A percentile compares a stretch with the other conserved stretches of the same genome.
Evolutionary conservation across 2,797 vertebrate genomes (phyloP).

Genomic region (Nannoperca australis): DNA sequence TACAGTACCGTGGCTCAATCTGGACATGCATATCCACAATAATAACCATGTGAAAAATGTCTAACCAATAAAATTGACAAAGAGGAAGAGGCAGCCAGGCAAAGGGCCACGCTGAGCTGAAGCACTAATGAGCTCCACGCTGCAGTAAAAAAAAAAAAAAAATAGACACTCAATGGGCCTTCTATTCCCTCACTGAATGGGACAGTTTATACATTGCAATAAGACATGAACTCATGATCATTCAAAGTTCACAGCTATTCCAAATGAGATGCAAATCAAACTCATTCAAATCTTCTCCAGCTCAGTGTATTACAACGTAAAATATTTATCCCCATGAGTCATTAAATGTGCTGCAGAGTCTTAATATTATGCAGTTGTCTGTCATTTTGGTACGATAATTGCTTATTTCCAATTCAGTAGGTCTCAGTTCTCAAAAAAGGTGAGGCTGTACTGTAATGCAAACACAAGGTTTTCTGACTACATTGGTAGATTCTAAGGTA

Average conservation of each 20-base stretch:
- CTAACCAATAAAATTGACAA: conserved; percentile 58
- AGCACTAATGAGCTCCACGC: conserved; percentile 73
- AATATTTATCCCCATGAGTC: not conserved
- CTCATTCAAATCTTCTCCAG: conserved; percentile 2
- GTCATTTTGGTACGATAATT: not conserved
- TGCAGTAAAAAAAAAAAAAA: conserved; percentile 53
- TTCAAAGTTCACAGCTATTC: conserved; percentile 24
- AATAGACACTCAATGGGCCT: conserved; percentile 58
- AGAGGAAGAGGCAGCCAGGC: conserved; percentile 40
- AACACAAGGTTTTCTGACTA: not conserved
- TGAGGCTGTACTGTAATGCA: not conserved
- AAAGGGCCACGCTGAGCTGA: conserved; percentile 30
- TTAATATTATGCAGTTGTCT: not conserved
- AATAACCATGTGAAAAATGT: conserved; percentile 65
- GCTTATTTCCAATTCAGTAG: not conserved
- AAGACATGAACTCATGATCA: not conserved
- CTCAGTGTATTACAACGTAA: not conserved
- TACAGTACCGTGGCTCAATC: conserved; percentile 52
- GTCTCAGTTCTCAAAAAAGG: not conserved
- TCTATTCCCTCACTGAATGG: conserved; percentile 52
- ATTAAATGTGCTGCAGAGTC: not conserved
- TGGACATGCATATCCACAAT: conserved; percentile 41
- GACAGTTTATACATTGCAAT: conserved; percentile 24
- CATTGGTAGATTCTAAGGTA: not conserved
- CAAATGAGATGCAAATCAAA: not conserved